A percentile compares a stretch with the other conserved stretches of the same genome.
Conservation (phyloP, 2,113 vertebrate genomes). For the Neomonachus schauinslandi region DNA sequence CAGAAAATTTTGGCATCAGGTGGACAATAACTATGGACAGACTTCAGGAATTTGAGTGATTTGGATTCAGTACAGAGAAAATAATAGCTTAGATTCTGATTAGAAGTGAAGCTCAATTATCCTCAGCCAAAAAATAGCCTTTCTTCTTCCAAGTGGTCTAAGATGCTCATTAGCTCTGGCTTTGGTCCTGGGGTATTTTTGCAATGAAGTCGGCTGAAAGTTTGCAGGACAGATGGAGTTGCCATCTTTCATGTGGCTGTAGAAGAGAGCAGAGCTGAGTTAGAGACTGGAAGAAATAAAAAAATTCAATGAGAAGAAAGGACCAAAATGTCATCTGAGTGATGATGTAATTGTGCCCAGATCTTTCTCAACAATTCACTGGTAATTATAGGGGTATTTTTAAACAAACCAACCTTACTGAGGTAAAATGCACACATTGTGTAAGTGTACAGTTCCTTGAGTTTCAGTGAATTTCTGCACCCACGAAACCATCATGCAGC, state of each 20-base stretch:
- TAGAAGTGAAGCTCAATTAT: conserved; percentile 70
- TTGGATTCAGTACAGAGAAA: conserved; percentile 76
- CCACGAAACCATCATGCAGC: neutral
- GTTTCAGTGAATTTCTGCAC: neutral
- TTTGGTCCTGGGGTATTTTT: conserved; percentile 72
- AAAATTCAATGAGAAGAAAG: neutral
- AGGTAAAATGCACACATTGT: neutral
- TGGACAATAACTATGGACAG: conserved; percentile 64
- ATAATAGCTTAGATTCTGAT: conserved; percentile 77
- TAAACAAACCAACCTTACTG: neutral
- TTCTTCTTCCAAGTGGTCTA: conserved; percentile 78
- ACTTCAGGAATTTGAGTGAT: conserved; percentile 80
- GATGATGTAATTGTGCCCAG: neutral
- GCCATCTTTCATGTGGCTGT: conserved; percentile 26
- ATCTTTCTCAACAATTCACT: neutral
- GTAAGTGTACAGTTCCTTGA: neutral
- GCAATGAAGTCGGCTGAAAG: conserved; percentile 51
- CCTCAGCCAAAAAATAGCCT: conserved; percentile 71
- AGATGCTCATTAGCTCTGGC: conserved; percentile 78
- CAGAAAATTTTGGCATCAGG: conserved; percentile 78
- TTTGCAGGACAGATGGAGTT: conserved; percentile 69
- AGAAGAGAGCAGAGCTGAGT: neutral
- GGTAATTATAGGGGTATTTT: neutral
- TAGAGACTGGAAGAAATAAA: neutral
- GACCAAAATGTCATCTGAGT: neutral